Evolutionary conservation across 2,797 vertebrate genomes (phyloP), one percentile per base, ranked within the genome.

Genomic region (Anabacerthia variegaticeps): DNA sequence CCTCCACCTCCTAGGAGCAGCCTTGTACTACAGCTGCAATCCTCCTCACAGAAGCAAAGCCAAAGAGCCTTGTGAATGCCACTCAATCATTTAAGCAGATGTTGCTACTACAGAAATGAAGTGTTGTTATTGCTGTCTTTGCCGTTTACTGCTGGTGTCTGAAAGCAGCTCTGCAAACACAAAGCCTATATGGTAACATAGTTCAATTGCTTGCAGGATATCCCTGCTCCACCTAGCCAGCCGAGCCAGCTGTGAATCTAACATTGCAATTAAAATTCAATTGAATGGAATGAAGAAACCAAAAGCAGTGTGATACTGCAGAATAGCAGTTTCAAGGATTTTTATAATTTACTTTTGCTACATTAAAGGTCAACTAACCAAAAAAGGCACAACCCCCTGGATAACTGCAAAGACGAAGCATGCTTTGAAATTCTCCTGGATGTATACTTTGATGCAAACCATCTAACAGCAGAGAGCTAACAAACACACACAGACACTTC

Each of bases 391-490:
- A 94, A 80, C 27, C 62, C 62, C 15, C 58, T 28, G 43, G 43
- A 85, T 81, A 92, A 90, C 6, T 75, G n/a, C 55, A 82, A 91
- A 83, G 36, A 94, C 61, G 12, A 79, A 74, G n/a, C 18, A 30
- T 46, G 19, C 52, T 91, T 34, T 69, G 36, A 41, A 78, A 22
- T 27, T 65, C 58, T 89, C 61, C 49, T 52, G 44, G 89, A 89
- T 26, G 51, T 0, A 10, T 46, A 81, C 76, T 86, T 75, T 36
- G 54, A 68, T 75, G 74, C 68, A 89, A 94, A 59, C 72, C 68
- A 93, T 36, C 78, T 88, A 92, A 73, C 72, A 97, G 79, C 79
- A 91, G 66, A 92, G 86, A 73, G 73, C 72, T 92, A 91, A 83
- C 46, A 52, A 88, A 89, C 59, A 55, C 14, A 36, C 36, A 68